Evolutionary conservation across 2,113 vertebrate genomes (phyloP), one percentile per base, ranked within the genome.

Genomic region (Rutilus rutilus): DNA sequence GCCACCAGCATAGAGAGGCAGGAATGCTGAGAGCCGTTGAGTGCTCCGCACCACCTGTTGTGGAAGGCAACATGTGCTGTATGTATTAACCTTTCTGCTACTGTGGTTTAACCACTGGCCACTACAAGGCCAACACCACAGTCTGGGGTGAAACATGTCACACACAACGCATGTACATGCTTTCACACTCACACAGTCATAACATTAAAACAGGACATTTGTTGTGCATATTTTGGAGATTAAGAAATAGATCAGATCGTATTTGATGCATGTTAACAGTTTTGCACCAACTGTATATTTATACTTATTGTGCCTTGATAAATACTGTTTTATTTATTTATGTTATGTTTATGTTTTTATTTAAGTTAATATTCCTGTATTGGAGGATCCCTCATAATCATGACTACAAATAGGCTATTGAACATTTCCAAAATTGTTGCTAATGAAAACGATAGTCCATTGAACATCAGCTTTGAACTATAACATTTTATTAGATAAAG

Each of bases 51-150:
- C 97, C 97, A 98, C 97, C 97, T 98, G 97, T 98, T 96, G 96
- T 93, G 97, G 90, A 91, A 95, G 92, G 93, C 93, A 95, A 95
- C 97, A 98, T 97, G 96, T 97, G 97, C 95, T 94, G 95, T 97
- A 96, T 96, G 96, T 96, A 97, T 98, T 97, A 97, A 96, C 96
- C 93, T 97, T 96, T 95, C 94, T 95, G 94, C 94, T 96, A 97
- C 96, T 96, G 95, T 94, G 96, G 94, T 96, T 96, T 93, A 95
- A 94, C 92, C 90, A 60, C 93, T 89, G 90, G 90, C 89, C 90
- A 89, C 92, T 92, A 88, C 88, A 87, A 92, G 84, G 54, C 75
- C 30, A 74, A 57, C 27, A 75, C 39, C 45, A 65, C 50, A 25
- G 33, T 52, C 59, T 36, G 67, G 67, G 47, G 59, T 54, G 81